Conservation (phyloP, 2,888 invertebrate species). For the Apamea crenata region DNA sequence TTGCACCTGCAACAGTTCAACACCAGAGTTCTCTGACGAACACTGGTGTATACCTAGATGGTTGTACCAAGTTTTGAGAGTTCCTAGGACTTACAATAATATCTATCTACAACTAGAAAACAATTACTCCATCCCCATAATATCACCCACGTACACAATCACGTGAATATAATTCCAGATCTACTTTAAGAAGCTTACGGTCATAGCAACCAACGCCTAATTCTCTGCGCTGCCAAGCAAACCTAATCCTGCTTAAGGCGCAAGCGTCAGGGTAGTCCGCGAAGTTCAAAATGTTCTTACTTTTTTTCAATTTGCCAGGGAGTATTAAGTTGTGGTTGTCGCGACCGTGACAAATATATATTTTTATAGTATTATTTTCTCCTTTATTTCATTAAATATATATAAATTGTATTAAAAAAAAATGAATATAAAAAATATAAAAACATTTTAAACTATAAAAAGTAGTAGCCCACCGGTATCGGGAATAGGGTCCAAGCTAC, state of each 20-base stretch:
- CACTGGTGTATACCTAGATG: neutral
- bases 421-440: too few relatives aligned
- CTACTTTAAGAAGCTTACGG: slow-evolving; percentile 42
- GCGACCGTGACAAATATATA: neutral
- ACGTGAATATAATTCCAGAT: slow-evolving; percentile 32
- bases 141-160: slow-evolving; percentile 20
- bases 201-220: slow-evolving; percentile 10
- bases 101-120: neutral
- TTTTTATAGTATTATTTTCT: too few relatives aligned
- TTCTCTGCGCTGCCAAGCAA: slow-evolving; percentile 7
- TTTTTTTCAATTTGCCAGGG: neutral
- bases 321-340: neutral
- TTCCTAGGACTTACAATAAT: neutral
- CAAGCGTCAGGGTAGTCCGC: neutral
- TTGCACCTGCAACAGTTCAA: too few relatives aligned
- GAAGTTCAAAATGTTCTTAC: neutral
- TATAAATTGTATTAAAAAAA: too few relatives aligned
- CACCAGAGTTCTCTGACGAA: too few relatives aligned
- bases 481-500: too few relatives aligned
- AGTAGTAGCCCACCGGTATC: too few relatives aligned
- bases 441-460: too few relatives aligned
- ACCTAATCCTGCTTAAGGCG: slow-evolving; percentile 14
- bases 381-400: too few relatives aligned
- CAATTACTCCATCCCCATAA: neutral
- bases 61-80: neutral